Base-by-base conservation (phyloP, 2,113 vertebrate species). In the Eudorcas thomsonii region DNA sequence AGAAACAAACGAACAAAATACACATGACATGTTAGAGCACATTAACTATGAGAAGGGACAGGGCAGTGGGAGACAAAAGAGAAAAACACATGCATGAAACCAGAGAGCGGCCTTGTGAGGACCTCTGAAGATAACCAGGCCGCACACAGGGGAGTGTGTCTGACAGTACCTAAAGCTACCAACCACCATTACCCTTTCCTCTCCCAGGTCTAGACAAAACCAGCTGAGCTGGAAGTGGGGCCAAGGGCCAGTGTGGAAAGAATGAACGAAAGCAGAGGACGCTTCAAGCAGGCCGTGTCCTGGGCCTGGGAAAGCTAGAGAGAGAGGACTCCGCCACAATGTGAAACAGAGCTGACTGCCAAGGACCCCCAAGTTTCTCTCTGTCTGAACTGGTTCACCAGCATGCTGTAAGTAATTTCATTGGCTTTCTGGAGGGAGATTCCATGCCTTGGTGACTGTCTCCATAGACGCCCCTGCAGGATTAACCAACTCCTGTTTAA, bases 61-160 rank as follows among this genome's bases (percentile, higher is more conserved):
- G 2, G 84, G 92, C 28, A 3, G 33, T 36, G 48, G 92, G 71
- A 82, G 54, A 64, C 9, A 57, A 62, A 39, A 87, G 59, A 67
- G 8, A 52, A 62, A 48, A 86, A 54, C 48, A 48, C 64, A 55
- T 5, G 10, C 23, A 28, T 9, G 39, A 86, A 97, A 21, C 15
- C 30, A 77, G 45, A 85, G 43, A 23, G 78, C 52, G 36, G 54
- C 28, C 17, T 52, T 11, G 1, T n/a, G 62, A 28, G 54, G 52
- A n/a, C 21, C 33, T 17, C 36, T 62, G 54, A 45, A 33, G 52
- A 48, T 10, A 28, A 15, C 1, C 10, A 2, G 64, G 39, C 39
- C 2, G 0, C 7, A 7, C 64, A n/a, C 50, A 0, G 3, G 43
- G n/a, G 5, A 54, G 1, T 16, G 14, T 25, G 80, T 13, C 9